A percentile compares a stretch with the other conserved stretches of the same genome.
These are phyloP conservation scores for Parnassius apollo DNA, from an alignment of 2,888 invertebrate species.

Conservation along the genomic window DNA sequence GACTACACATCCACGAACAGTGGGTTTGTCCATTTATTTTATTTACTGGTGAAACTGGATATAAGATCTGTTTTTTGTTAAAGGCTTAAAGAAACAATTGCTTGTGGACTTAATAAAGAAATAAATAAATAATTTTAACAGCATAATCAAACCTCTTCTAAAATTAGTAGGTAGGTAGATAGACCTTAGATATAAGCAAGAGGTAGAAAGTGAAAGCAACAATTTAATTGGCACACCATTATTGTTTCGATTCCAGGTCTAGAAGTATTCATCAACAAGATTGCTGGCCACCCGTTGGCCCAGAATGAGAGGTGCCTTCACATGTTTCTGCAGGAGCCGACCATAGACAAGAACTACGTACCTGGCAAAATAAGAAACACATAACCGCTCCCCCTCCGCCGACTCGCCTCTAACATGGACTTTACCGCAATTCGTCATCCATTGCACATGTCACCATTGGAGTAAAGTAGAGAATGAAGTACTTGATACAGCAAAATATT, in stretches of 20 bases:
- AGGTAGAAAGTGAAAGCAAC: no score
- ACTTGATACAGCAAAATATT: neutral
- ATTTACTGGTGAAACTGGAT: no score
- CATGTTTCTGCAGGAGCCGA: constrained; percentile 98
- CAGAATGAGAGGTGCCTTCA: constrained; percentile 99
- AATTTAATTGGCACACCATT: neutral
- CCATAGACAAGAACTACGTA: constrained; percentile 99
- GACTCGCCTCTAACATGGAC: constrained; percentile 39
- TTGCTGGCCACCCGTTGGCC: constrained; percentile 98
- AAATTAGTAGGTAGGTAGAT: no score
- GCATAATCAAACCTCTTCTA: no score
- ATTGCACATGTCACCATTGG: constrained; percentile 14
- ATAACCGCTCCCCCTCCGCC: constrained; percentile 68
- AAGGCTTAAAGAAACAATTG: no score
- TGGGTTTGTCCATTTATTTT: no score
- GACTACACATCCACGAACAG: no score
- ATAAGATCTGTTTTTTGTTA: no score
- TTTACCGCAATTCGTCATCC: constrained; percentile 47
- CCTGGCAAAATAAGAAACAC: constrained; percentile 99
- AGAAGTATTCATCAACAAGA: constrained; percentile 99
- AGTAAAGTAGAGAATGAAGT: constrained; percentile 16
- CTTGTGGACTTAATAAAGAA: no score
- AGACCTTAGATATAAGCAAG: no score
- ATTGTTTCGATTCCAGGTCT: constrained; percentile 75
- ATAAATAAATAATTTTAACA: no score